A percentile compares a stretch with the other conserved stretches of the same genome.
Conservation (phyloP, 2,888 invertebrate genomes). For the Netelia virgata region DNA sequence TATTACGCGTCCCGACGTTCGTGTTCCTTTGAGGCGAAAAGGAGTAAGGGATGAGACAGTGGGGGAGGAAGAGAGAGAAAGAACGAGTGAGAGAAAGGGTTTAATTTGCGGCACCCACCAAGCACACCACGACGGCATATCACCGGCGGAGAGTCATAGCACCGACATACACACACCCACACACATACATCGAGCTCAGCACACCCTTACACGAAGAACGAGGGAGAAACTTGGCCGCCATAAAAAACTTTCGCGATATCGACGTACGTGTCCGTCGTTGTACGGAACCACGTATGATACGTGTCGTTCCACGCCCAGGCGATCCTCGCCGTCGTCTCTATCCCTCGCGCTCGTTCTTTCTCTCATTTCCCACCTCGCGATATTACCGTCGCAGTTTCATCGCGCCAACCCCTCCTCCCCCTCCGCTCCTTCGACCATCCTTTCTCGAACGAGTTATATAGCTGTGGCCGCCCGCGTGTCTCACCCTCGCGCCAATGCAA, state of each 20-base stretch:
- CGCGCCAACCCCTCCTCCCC: conserved; percentile 46
- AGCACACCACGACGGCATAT: conserved; percentile 5
- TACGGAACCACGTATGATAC: conserved; percentile 79
- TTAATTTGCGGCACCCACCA: conserved; percentile 54
- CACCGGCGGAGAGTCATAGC: conserved; percentile 10
- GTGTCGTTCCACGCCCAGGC: conserved; percentile 79
- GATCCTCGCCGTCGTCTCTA: conserved; percentile 39
- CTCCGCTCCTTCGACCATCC: conserved; percentile 54
- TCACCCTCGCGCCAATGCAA: conserved; percentile 70
- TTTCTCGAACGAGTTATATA: conserved; percentile 66
- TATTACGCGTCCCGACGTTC: conserved; percentile 33
- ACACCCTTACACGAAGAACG: conserved; percentile 34
- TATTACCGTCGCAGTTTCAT: conserved; percentile 39
- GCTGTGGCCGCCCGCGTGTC: conserved; percentile 70
- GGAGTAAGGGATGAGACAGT: conserved; percentile 9
- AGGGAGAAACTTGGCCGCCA: conserved; percentile 76
- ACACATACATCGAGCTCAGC: neutral
- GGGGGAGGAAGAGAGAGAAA: conserved; percentile 23
- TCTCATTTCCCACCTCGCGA: conserved; percentile 43
- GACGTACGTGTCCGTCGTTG: conserved; percentile 79
- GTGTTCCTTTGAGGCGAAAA: conserved; percentile 38
- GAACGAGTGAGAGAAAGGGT: conserved; percentile 44
- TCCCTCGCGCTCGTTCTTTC: conserved; percentile 63
- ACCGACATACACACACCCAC: neutral
- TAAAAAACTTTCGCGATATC: conserved; percentile 77